phyloP scores from a whole-genome alignment of 2,113 vertebrate genomes.

The Danio rerio region GRCz12tu NC_133182.1:29270501-29271000 shows the following conservation, averaged over 20 bases:
- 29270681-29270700: constrained; percentile 84
- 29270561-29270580: constrained; percentile 77
- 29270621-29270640: constrained; percentile 56
- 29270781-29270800: constrained; percentile 93
- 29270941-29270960: constrained; percentile 59
- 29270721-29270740: constrained; percentile 93
- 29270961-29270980: constrained; percentile 28
- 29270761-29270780: constrained; percentile 91
- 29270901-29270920: constrained; percentile 86
- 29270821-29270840: constrained; percentile 98
- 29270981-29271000: not conserved
- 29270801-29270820: constrained; percentile 97
- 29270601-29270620: constrained; percentile 76
- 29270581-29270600: constrained; percentile 84
- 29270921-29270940: constrained; percentile 74
- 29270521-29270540: constrained; percentile 80
- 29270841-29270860: constrained; percentile 99
- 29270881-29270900: constrained; percentile 80
- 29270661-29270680: constrained; percentile 63
- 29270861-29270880: constrained; percentile 97
- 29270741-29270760: constrained; percentile 96
- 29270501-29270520: constrained; percentile 48
- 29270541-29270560: constrained; percentile 86
- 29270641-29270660: constrained; percentile 66
- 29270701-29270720: constrained; percentile 78